Percentiles rank a stretch among this genome's conserved stretches.
phyloP scores from a whole-genome alignment of 1,140 invertebrate species.

The Macrobrachium nipponense region DNA sequence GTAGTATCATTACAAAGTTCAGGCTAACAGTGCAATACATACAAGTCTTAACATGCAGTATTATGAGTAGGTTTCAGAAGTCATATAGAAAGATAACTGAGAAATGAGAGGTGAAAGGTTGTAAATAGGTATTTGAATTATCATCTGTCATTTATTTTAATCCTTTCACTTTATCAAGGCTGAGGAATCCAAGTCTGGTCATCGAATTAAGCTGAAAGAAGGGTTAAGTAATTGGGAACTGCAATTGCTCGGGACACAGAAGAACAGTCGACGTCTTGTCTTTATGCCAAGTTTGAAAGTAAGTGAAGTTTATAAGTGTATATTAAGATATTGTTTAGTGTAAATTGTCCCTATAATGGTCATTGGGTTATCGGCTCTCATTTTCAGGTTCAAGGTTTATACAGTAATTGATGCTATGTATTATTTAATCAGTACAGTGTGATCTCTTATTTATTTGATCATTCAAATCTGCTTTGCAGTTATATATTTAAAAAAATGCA shows the following conservation, averaged over 20 bases:
- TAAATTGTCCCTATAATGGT: no score
- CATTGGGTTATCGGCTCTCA: no score
- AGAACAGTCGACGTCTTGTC: conserved; percentile 3
- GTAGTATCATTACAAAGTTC: no score
- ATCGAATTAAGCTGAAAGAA: conserved; percentile 32
- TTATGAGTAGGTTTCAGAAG: no score
- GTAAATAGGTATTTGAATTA: neutral
- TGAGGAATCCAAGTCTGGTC: conserved; percentile 21
- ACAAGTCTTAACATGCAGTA: no score
- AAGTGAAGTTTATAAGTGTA: neutral
- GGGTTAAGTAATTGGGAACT: neutral
- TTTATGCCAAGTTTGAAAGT: neutral
- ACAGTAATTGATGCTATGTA: neutral
- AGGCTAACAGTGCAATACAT: no score
- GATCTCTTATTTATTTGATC: neutral
- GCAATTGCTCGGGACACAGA: conserved; percentile 8
- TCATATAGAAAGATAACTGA: no score
- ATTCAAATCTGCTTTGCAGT: neutral
- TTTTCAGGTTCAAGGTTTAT: no score
- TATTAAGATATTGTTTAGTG: no score
- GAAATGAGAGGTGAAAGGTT: no score
- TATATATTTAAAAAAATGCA: no score
- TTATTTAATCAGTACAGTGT: neutral
- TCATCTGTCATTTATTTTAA: neutral
- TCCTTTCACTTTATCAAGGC: neutral